Conservation (phyloP, 2,888 invertebrate genomes). For the Crepidodera aurea region DNA sequence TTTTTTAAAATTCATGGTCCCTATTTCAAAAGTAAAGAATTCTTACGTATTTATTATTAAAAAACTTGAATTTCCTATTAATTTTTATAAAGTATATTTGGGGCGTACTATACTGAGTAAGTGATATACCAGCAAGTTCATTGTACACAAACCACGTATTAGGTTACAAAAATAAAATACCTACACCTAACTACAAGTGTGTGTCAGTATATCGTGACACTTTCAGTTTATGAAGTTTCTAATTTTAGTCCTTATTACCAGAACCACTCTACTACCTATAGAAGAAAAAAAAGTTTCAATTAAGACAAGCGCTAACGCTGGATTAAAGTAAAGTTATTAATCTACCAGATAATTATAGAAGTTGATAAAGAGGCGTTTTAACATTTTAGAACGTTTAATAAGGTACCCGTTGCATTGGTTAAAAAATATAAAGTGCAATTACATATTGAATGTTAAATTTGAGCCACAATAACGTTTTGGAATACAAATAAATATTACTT, state of each 20-base stretch:
- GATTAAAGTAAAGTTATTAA: background rate
- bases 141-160: background rate
- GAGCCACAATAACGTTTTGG: too few species aligned
- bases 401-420: too few species aligned
- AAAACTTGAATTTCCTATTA: too few species aligned
- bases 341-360: background rate
- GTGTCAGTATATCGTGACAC: conserved; percentile 12
- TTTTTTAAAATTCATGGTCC: too few species aligned
- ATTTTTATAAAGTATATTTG: too few species aligned
- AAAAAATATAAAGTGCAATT: too few species aligned
- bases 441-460: too few species aligned
- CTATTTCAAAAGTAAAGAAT: too few species aligned
- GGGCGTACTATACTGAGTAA: background rate
- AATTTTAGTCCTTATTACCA: background rate
- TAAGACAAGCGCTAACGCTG: background rate
- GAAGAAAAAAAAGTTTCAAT: conserved; percentile 8
- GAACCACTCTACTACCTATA: conserved; percentile 5
- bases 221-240: conserved; percentile 5
- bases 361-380: background rate
- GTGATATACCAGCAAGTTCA: conserved; percentile 6
- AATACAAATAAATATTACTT: too few species aligned
- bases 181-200: conserved; percentile 6
- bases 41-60: too few species aligned
- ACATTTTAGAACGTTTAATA: too few species aligned
- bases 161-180: conserved; percentile 7